Evolutionary conservation across 2,113 vertebrate genomes (phyloP).

Genomic region (Lathamus discolor): DNA sequence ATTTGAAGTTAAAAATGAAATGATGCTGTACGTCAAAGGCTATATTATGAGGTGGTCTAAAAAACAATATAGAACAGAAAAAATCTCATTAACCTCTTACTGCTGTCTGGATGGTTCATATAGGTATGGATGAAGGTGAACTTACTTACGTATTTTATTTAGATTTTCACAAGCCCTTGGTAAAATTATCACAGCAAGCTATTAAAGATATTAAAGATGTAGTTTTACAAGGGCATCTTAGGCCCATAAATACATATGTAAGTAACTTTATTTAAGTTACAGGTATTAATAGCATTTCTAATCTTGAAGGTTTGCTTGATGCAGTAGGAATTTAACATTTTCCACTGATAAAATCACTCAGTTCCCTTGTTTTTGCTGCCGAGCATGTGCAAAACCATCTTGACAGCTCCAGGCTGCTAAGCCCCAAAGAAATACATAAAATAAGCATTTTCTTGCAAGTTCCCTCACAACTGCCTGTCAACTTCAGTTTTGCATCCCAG

Average conservation of each 20-base stretch:
- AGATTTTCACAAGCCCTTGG: not conserved
- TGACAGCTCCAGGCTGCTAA: constrained; percentile 62
- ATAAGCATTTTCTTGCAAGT: constrained; percentile 59
- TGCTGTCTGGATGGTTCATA: not conserved
- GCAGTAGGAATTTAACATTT: constrained; percentile 1
- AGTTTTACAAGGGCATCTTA: not conserved
- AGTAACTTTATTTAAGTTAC: not conserved
- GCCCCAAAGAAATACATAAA: constrained; percentile 53
- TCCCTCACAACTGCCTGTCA: constrained; percentile 55
- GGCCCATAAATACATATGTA: not conserved
- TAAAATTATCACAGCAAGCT: not conserved
- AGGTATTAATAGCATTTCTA: constrained; percentile 16
- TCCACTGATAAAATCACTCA: not conserved
- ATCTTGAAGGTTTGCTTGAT: constrained; percentile 1
- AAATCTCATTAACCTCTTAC: not conserved
- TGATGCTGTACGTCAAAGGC: not conserved
- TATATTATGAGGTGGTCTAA: not conserved
- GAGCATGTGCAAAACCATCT: constrained; percentile 53
- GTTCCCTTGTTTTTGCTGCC: constrained; percentile 5
- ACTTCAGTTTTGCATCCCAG: constrained; percentile 57
- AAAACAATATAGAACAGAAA: not conserved
- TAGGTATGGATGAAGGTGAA: not conserved
- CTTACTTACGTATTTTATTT: not conserved
- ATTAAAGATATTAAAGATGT: not conserved
- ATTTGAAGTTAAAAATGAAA: not conserved